Conservation (phyloP, 2,113 vertebrate genomes). For the Antechinus stuartii region DNA sequence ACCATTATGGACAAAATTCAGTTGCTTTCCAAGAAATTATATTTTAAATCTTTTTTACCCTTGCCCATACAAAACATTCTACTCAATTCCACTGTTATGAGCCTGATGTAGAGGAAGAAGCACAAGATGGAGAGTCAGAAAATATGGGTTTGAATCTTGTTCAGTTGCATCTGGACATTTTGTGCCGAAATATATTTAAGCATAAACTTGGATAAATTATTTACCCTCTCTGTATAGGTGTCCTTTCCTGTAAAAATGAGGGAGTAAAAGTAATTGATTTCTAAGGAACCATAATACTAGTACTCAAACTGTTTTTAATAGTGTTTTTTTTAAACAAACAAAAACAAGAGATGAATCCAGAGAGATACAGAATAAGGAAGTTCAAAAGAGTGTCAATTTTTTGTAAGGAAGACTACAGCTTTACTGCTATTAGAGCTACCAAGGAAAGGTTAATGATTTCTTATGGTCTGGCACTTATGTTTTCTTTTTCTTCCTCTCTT, state of each 20-base stretch:
- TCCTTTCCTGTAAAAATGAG: not conserved
- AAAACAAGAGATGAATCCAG: not conserved
- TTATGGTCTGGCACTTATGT: not conserved
- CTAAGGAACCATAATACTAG: conserved; percentile 9
- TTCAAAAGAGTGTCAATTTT: conserved; percentile 31
- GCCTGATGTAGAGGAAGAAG: not conserved
- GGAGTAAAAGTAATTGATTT: not conserved
- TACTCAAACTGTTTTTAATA: not conserved
- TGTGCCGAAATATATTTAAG: not conserved
- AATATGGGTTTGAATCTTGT: not conserved
- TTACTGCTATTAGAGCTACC: not conserved
- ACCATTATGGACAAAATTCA: not conserved
- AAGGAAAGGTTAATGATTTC: conserved; percentile 9
- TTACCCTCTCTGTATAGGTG: not conserved
- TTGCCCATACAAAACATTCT: not conserved
- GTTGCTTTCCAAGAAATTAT: not conserved
- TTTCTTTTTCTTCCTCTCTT: too few relatives aligned
- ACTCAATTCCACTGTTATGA: not conserved
- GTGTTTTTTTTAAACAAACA: not conserved
- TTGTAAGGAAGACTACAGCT: not conserved
- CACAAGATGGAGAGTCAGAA: not conserved
- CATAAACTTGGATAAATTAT: not conserved
- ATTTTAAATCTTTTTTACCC: not conserved
- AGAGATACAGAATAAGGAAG: conserved; percentile 1
- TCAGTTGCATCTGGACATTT: not conserved